Evolutionary conservation across 2,797 vertebrate species (phyloP), one percentile per base, ranked within the genome.

Genomic region (Aotus griseimembra): DNA sequence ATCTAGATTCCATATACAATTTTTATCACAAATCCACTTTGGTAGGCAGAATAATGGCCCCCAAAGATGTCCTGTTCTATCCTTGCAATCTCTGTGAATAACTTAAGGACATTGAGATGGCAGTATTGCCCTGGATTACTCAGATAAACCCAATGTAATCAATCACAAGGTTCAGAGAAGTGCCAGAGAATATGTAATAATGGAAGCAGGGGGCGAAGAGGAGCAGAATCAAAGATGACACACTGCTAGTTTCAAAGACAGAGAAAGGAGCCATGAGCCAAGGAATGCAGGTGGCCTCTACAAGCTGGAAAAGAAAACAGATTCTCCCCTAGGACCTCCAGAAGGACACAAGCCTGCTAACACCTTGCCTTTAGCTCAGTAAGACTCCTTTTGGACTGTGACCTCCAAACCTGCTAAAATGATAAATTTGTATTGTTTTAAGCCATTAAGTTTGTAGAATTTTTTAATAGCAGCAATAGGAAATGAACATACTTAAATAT

Each of bases 11-110:
- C 73, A 61, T 36, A 55, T 36, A n/a, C 4, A 94, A 83, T 57
- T 91, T 87, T 87, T 82, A 92, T 17, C 72, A 87, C 81, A 90
- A 96, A 95, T 75, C 46, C 41, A 87, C 30, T 67, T 85, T 41
- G 41, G 3, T 20, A 75, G 55, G 28, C 14, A 88, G 46, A 91
- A 90, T 26, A 76, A 88, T 33, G 2, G 46, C 30, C 22, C 52
- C 77, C 41, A 67, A 76, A 93, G 58, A 94, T 20, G 20, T 22
- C 39, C 30, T 77, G 26, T 67, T 79, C 70, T 82, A 93, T 76
- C 22, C 22, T 30, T 94, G 33, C 33, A 75, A 82, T 61, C 70
- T 28, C 77, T 92, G 33, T 50, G 83, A 96, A 95, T 90, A 64
- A 93, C 20, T 82, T 90, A 96, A 77, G 67, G 57, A 88, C 44